Conservation (phyloP, 1,140 invertebrate species). For the Xylocopa sonorina region DNA sequence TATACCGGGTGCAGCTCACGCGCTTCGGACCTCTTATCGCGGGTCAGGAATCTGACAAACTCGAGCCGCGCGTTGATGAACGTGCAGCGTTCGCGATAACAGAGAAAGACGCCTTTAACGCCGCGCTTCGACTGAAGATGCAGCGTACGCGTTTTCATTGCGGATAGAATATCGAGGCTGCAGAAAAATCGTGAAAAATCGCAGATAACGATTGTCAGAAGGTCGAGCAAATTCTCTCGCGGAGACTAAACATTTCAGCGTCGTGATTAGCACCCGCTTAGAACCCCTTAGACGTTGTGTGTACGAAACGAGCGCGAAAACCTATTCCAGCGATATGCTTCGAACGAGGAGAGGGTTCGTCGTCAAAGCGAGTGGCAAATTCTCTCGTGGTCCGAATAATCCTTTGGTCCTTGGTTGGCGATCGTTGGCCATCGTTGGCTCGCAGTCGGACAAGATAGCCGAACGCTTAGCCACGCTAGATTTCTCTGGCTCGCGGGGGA, state of each 20-base stretch:
- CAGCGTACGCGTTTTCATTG: conserved; percentile 7
- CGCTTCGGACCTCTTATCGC: conserved; percentile 22
- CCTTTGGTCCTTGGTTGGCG: neutral
- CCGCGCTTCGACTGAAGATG: neutral
- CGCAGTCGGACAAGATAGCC: conserved; percentile 26
- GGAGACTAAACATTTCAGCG: neutral
- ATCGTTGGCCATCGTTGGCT: too few relatives aligned
- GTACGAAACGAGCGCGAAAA: too few relatives aligned
- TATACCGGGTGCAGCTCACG: conserved; percentile 34
- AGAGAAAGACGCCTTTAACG: conserved; percentile 20
- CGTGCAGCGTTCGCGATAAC: conserved; percentile 42
- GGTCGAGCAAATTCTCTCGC: neutral
- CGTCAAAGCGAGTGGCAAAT: neutral
- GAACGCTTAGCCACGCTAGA: conserved; percentile 36
- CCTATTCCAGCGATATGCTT: too few relatives aligned
- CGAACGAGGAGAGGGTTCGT: neutral
- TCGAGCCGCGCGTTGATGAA: conserved; percentile 39
- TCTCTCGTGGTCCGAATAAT: conserved; percentile 2
- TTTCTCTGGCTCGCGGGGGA: conserved; percentile 14
- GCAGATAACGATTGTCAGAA: neutral
- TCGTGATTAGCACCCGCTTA: neutral
- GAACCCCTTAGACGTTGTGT: too few relatives aligned
- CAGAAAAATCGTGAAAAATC: neutral
- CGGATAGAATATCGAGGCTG: neutral
- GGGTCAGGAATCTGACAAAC: conserved; percentile 51